Base-by-base conservation (phyloP, 1,140 invertebrate genomes). In the Anastrepha ludens region DNA sequence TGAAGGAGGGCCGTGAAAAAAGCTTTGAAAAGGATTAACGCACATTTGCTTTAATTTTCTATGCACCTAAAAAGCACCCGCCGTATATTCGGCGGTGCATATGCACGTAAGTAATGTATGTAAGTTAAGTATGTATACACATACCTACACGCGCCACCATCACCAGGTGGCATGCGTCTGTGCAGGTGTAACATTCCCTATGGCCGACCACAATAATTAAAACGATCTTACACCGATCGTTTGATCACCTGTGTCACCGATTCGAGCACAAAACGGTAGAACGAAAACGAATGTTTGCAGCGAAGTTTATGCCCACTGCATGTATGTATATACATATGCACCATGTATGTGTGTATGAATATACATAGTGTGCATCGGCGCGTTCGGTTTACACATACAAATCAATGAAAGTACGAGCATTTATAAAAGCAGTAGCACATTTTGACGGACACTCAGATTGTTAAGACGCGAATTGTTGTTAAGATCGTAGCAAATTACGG, bases 351-450 rank as follows among this genome's bases (percentile, higher is more conserved):
- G 11, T 11, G 11, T 55, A 55, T 11, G 11, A 55, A 55, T 11
- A 55, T 55, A 55, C 50, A 55, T 8, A 74, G 67, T 17, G 65
- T 7, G 20, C n/a, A 29, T 29, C 2, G 4, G 5, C 17, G 20
- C 7, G 65, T 67, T 67, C 67, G 41, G 67, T 15, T 74, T 44
- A 47, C 67, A 81, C 47, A 55, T 44, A 44, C 74, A 50, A n/a
- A 81, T 81, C 47, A 55, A 29, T 81, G 74, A 44, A 81, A 50
- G 74, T 62, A 29, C 15, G 59, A 13, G 60, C 85, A 62, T 86
- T 86, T 86, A 86, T 86, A 86, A 86, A 86, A 86, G 85, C 85
- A 39, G 59, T 41, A 62, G 85, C 59, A 47, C 55, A 15, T 62
- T 50, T 20, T 81, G 74, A 62, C 85, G 59, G 60, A 60, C 85